These are phyloP conservation scores for Ormyrus labotus DNA, from an alignment of 2,888 invertebrate species.

Conservation along the genomic window DNA sequence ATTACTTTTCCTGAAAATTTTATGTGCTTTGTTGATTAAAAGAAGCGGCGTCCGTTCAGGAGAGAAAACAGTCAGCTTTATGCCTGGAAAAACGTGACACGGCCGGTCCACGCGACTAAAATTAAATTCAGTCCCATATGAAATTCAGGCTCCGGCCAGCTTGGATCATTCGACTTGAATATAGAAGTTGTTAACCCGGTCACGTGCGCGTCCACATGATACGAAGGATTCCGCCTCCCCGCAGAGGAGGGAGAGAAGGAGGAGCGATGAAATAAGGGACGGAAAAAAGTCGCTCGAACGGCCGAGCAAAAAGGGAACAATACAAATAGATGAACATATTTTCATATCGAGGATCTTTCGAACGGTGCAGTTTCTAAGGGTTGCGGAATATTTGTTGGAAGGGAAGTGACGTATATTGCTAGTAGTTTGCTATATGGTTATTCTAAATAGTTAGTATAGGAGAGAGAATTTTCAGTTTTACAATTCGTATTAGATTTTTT, in stretches of 20 bases:
- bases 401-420: too few relatives aligned
- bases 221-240: conserved; percentile 29
- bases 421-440: too few relatives aligned
- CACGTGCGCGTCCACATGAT: conserved; percentile 29
- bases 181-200: conserved; percentile 44
- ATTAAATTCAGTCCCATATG: conserved; percentile 45
- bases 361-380: too few relatives aligned
- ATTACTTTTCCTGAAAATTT: conserved; percentile 36
- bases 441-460: too few relatives aligned
- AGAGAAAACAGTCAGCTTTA: conserved; percentile 27
- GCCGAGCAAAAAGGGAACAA: background rate
- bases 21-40: conserved; percentile 42
- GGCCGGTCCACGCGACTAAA: conserved; percentile 30
- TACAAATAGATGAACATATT: conserved; percentile 18
- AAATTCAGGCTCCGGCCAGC: conserved; percentile 38
- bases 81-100: conserved; percentile 36
- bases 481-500: too few relatives aligned
- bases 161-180: conserved; percentile 49
- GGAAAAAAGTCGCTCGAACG: background rate
- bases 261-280: background rate
- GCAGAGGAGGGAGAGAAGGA: background rate
- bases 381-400: too few relatives aligned
- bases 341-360: background rate
- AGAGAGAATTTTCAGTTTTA: too few relatives aligned
- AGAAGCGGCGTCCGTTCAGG: background rate